Percentiles rank a stretch among this genome's conserved stretches.
phyloP scores from a whole-genome alignment of 2,113 vertebrate species.

The Lutjanus erythropterus region DNA sequence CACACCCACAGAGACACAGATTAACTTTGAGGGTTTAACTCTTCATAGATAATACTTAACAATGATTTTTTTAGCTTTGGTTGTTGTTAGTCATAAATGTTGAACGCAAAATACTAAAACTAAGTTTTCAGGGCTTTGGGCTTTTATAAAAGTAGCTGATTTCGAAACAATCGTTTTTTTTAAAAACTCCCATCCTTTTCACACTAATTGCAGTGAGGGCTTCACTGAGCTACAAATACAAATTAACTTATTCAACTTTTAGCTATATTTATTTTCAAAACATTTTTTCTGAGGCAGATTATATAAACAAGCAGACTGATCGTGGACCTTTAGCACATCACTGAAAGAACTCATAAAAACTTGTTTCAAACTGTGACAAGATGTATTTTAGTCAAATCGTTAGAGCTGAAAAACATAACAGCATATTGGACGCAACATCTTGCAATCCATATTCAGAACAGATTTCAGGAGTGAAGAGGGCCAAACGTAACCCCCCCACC shows the following conservation, averaged over 20 bases:
- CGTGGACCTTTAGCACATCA: conserved; percentile 3
- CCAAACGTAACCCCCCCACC: not conserved
- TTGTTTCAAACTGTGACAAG: conserved; percentile 9
- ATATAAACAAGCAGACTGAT: conserved; percentile 20
- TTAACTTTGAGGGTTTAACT: too few species aligned
- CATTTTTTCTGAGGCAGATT: not conserved
- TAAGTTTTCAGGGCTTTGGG: not conserved
- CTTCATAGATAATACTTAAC: too few species aligned
- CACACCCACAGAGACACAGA: not conserved
- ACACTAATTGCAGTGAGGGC: not conserved
- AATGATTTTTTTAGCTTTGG: not conserved
- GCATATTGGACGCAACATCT: not conserved
- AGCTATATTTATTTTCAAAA: too few species aligned
- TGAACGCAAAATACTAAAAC: not conserved
- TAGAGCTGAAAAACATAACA: not conserved
- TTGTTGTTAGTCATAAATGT: not conserved
- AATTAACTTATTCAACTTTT: conserved; percentile 8
- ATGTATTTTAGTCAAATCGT: conserved; percentile 1
- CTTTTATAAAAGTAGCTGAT: not conserved
- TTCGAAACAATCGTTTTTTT: not conserved
- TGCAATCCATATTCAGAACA: conserved; percentile 44
- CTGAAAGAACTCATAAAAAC: conserved; percentile 3
- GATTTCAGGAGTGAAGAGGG: not conserved
- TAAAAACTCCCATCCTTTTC: not conserved
- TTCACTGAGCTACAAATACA: not conserved